phyloP scores from a whole-genome alignment of 2,888 invertebrate genomes.

The Dilophus febrilis region DNA sequence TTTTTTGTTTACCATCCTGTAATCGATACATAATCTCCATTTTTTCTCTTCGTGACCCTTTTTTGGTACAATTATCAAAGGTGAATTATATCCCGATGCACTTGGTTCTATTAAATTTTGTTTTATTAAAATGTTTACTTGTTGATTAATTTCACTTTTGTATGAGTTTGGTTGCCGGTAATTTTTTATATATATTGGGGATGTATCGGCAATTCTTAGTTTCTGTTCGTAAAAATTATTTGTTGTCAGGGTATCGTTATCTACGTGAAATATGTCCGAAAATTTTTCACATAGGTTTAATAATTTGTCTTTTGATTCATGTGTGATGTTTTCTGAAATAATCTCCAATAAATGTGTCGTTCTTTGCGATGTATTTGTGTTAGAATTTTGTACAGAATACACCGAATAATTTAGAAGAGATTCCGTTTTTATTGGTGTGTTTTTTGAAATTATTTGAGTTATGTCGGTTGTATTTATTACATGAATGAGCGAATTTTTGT shows the following conservation, averaged over 20 bases:
- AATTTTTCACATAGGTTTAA: constrained; percentile 7
- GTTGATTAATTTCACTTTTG: constrained; percentile 11
- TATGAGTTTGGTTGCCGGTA: constrained; percentile 11
- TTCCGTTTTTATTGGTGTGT: background rate
- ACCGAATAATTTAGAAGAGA: background rate
- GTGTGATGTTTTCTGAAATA: background rate
- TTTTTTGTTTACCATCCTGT: background rate
- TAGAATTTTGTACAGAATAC: background rate
- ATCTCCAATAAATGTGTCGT: background rate
- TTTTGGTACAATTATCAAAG: constrained; percentile 14
- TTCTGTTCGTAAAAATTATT: constrained; percentile 15
- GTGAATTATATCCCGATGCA: constrained; percentile 11
- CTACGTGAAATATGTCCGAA: constrained; percentile 11
- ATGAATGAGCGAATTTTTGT: background rate
- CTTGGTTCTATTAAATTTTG: constrained; percentile 11
- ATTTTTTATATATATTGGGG: constrained; percentile 13
- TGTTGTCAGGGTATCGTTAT: constrained; percentile 9
- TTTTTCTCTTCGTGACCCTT: constrained; percentile 5
- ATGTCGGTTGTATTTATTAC: background rate
- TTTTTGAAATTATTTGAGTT: background rate
- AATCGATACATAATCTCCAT: constrained; percentile 6
- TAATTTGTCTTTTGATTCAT: background rate
- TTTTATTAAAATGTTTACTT: constrained; percentile 10
- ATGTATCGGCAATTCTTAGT: constrained; percentile 8
- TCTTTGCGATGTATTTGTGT: background rate